Conservation (phyloP, 2,888 invertebrate species). For the Zele albiditarsus region DNA sequence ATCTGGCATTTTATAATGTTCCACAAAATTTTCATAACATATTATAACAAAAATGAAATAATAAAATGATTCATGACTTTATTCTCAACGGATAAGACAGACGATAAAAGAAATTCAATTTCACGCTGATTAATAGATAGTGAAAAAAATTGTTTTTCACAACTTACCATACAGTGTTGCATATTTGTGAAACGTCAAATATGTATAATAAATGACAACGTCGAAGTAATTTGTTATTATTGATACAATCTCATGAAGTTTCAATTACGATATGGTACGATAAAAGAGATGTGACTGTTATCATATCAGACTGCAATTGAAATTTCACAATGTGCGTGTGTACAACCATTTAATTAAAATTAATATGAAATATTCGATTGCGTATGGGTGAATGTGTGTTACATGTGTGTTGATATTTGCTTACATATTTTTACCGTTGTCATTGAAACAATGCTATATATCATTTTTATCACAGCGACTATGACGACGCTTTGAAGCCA, state of each 20-base stretch:
- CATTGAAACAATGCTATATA: not conserved
- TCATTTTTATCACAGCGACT: slow-evolving; percentile 12
- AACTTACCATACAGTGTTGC: not conserved
- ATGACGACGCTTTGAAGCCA: not conserved
- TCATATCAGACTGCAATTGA: not conserved
- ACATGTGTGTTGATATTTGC: slow-evolving; percentile 1
- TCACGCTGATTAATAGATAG: not conserved
- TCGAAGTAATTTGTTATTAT: not conserved
- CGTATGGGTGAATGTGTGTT: not conserved
- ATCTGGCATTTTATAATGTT: not conserved
- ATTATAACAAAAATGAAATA: not conserved
- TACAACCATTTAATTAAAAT: not conserved
- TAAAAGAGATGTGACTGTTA: not conserved
- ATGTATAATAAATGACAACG: not conserved
- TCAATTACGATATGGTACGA: not conserved
- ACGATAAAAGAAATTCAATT: not conserved
- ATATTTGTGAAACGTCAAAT: not conserved
- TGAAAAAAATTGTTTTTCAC: not conserved
- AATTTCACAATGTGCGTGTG: not conserved
- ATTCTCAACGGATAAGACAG: not conserved
- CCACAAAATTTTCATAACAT: not conserved
- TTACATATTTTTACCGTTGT: not conserved
- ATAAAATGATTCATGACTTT: slow-evolving; percentile 3
- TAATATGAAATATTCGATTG: not conserved
- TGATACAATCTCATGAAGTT: not conserved